A percentile compares a stretch with the other conserved stretches of the same genome.
phyloP scores from a whole-genome alignment of 2,113 vertebrate genomes.

The Embiotoca jacksoni region DNA sequence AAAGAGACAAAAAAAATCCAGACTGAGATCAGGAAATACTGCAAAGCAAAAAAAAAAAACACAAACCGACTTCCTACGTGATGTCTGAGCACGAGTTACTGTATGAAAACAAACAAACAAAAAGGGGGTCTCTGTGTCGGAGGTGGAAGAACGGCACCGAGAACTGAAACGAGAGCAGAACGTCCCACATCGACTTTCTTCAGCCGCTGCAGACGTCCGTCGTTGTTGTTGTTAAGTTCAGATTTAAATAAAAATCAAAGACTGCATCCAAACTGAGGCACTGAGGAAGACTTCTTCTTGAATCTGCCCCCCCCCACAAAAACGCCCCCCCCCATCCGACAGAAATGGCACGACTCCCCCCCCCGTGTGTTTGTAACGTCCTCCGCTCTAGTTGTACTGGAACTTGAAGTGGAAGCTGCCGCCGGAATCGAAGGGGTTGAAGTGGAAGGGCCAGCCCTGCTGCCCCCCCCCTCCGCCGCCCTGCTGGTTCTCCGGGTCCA shows the following conservation, averaged over 20 bases:
- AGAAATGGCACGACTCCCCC: not conserved
- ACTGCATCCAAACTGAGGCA: constrained; percentile 36
- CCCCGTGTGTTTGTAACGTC: constrained; percentile 7
- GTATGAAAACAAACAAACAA: constrained; percentile 26
- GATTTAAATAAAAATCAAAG: constrained; percentile 14
- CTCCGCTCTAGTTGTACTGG: constrained; percentile 83
- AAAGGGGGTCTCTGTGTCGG: not conserved
- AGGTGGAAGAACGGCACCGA: constrained; percentile 65
- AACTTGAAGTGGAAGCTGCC: constrained; percentile 90
- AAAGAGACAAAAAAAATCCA: constrained; percentile 3
- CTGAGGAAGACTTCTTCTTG: constrained; percentile 40
- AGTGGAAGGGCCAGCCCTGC: constrained; percentile 86
- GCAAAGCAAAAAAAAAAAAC: constrained; percentile 30
- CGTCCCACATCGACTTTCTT: constrained; percentile 12
- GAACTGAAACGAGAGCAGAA: constrained; percentile 33
- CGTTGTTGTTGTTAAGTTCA: constrained; percentile 23
- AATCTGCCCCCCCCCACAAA: not conserved
- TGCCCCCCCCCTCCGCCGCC: constrained; percentile 82
- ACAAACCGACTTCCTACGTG: not conserved
- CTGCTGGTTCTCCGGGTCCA: constrained; percentile 89
- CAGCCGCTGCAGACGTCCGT: constrained; percentile 7
- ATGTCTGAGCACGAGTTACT: constrained; percentile 26
- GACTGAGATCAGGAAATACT: constrained; percentile 52
- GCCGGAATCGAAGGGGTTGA: constrained; percentile 88
- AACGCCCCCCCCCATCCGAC: not conserved